Percentiles rank a stretch among this genome's conserved stretches.
Evolutionary conservation across 2,797 vertebrate species (phyloP).

Genomic region (Coreius guichenoti): DNA sequence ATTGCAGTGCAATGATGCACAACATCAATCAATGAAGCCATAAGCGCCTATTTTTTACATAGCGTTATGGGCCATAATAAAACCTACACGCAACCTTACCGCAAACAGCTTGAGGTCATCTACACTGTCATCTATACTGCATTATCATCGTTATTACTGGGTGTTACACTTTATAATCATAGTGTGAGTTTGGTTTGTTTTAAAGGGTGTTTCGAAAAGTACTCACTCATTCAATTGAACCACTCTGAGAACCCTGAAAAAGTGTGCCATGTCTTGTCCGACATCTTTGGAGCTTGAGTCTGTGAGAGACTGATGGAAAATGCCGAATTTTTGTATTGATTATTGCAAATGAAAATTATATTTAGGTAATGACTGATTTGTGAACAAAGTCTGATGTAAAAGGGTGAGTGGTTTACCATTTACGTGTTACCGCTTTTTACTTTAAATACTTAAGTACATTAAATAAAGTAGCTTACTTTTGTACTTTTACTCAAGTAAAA

Average conservation of each 20-base stretch:
- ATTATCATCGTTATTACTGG: neutral
- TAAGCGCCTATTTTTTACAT: neutral
- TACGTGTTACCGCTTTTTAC: no score
- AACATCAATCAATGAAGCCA: neutral
- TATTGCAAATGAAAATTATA: neutral
- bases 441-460: no score
- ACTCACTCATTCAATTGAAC: no score
- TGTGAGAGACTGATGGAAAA: neutral
- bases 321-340: neutral
- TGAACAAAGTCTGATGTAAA: neutral
- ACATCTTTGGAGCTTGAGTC: no score
- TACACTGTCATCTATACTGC: neutral
- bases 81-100: neutral
- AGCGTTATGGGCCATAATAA: neutral
- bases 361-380: neutral
- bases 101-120: neutral
- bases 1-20: neutral
- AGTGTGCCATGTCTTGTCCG: no score
- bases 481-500: neutral
- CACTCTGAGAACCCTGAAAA: no score
- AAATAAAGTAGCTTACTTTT: no score
- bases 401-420: no score
- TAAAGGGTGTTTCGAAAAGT: neutral
- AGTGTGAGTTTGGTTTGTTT: neutral
- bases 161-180: neutral